A percentile compares a stretch with the other conserved stretches of the same genome.
Conservation (phyloP, 2,113 vertebrate species). For the Okapia johnstoni region DNA sequence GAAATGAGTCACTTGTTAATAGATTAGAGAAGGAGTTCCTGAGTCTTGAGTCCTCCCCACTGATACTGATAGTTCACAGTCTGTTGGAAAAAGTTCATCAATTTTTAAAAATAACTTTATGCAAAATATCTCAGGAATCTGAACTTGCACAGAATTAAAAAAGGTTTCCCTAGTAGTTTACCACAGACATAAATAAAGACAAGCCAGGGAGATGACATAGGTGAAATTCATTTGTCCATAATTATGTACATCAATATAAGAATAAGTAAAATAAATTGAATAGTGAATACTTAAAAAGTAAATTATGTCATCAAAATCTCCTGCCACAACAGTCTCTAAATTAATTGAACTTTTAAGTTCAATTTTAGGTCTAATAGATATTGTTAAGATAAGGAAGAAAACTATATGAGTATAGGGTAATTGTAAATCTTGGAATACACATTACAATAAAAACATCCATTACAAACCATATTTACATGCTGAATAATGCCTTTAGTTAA, state of each 20-base stretch:
- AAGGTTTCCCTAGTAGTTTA: background rate
- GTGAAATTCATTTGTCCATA: background rate
- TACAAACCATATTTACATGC: slow-evolving; percentile 5
- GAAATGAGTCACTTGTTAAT: background rate
- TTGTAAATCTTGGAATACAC: background rate
- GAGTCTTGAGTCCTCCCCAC: rapidly evolving
- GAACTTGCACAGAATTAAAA: background rate
- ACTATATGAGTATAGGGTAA: background rate
- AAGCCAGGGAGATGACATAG: background rate
- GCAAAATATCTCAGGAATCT: background rate
- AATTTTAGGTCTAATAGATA: background rate
- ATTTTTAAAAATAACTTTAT: background rate
- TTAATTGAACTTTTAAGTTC: slow-evolving; percentile 27
- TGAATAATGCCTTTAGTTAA: slow-evolving; percentile 3
- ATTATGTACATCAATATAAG: background rate
- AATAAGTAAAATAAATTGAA: background rate
- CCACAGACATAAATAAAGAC: background rate
- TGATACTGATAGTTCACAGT: background rate
- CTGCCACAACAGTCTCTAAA: background rate
- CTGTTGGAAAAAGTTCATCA: background rate
- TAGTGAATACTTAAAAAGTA: background rate
- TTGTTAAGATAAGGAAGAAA: background rate
- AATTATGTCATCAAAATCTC: background rate
- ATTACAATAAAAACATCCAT: background rate
- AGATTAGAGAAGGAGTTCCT: background rate